Conservation (phyloP, 2,888 invertebrate genomes). For the Clivina fossor region DNA sequence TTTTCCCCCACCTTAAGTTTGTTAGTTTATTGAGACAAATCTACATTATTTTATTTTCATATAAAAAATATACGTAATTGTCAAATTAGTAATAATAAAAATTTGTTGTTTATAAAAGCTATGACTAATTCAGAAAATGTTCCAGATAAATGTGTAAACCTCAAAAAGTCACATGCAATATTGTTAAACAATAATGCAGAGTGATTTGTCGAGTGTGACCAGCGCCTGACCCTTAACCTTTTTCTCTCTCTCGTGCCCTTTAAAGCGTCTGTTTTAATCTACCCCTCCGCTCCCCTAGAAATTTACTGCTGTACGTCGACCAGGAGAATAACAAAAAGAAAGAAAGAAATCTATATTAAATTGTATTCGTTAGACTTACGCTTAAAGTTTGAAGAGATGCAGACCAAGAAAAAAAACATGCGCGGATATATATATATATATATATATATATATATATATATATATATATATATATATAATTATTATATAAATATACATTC, state of each 20-base stretch:
- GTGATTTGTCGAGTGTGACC: conserved; percentile 9
- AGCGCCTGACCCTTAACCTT: no score
- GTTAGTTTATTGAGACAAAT: no score
- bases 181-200: conserved; percentile 11
- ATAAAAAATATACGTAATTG: no score
- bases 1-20: no score
- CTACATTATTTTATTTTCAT: no score
- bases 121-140: no score
- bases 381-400: conserved; percentile 28
- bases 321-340: conserved; percentile 30
- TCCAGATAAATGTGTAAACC: no score
- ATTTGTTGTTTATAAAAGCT: no score
- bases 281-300: conserved; percentile 2
- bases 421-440: conserved; percentile 12
- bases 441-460: conserved; percentile 7
- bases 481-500: background rate
- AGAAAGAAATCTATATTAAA: conserved; percentile 22
- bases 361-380: conserved; percentile 29
- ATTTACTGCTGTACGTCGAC: conserved; percentile 24
- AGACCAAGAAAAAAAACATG: conserved; percentile 16
- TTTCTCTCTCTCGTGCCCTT: background rate
- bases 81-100: no score
- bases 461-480: conserved; percentile 10
- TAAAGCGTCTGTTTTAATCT: no score
- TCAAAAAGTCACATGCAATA: conserved; percentile 14